Conservation (phyloP, 2,797 vertebrate species). For the Otolemur crassicaudatus region DNA sequence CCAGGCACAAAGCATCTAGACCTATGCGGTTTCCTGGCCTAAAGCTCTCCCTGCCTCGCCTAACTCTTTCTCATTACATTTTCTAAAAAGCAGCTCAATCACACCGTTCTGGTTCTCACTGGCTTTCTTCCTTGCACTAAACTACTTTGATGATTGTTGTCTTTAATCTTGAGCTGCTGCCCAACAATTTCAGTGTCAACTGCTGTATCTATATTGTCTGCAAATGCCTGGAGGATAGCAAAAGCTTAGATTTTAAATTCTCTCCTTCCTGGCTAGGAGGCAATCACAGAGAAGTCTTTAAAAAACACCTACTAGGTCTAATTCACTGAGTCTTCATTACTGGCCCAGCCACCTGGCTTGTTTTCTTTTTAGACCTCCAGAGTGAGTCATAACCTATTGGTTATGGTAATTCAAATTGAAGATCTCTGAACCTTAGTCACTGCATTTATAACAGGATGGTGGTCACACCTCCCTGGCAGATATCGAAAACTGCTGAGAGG, state of each 20-base stretch:
- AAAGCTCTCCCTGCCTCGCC: not conserved
- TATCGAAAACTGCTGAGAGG: not conserved
- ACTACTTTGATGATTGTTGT: not conserved
- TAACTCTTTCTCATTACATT: not conserved
- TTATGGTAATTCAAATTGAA: not conserved
- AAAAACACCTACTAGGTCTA: not conserved
- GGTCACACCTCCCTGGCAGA: not conserved
- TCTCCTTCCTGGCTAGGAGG: not conserved
- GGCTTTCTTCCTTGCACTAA: not conserved
- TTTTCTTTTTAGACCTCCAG: constrained; percentile 30
- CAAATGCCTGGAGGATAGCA: not conserved
- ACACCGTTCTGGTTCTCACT: not conserved
- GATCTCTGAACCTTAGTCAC: not conserved
- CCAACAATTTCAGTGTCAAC: not conserved
- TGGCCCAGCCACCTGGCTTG: not conserved
- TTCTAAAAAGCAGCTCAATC: not conserved
- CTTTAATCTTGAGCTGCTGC: not conserved
- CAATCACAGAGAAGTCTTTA: not conserved
- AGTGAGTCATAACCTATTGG: not conserved
- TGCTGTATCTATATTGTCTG: not conserved
- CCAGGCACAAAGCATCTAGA: no score
- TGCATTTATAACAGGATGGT: not conserved
- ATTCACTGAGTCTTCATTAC: not conserved
- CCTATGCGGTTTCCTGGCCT: not conserved
- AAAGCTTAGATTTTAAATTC: not conserved